phyloP scores from a whole-genome alignment of 2,113 vertebrate species.

The Hemichromis elongatus region DNA sequence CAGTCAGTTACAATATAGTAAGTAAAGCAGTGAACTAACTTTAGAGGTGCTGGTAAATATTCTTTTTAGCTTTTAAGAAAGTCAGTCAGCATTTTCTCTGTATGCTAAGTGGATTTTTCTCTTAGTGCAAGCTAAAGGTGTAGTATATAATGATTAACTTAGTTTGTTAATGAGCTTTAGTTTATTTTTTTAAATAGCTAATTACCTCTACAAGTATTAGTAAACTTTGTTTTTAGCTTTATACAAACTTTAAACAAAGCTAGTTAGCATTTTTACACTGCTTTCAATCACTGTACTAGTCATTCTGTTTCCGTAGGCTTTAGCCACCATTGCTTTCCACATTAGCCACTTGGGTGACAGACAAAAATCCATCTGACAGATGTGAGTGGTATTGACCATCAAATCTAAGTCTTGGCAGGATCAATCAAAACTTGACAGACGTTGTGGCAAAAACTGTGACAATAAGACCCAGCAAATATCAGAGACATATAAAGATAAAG shows the following conservation, averaged over 20 bases:
- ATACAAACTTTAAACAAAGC: neutral
- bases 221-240: neutral
- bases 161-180: neutral
- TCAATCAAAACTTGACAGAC: neutral
- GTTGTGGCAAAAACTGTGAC: neutral
- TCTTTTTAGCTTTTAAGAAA: neutral
- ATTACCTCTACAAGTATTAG: neutral
- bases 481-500: neutral
- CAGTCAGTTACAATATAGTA: too few species aligned
- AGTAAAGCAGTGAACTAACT: neutral
- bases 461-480: neutral
- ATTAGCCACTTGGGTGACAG: neutral
- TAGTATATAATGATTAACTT: neutral
- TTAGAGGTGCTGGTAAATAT: neutral
- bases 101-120: neutral
- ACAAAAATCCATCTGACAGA: neutral
- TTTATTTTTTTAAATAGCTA: neutral
- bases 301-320: neutral
- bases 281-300: neutral
- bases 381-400: neutral
- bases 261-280: neutral
- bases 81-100: neutral
- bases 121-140: neutral
- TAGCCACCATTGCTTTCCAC: neutral
- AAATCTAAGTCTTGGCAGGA: neutral